phyloP scores from a whole-genome alignment of 2,888 invertebrate genomes.

The Drosophila prolongata region DNA sequence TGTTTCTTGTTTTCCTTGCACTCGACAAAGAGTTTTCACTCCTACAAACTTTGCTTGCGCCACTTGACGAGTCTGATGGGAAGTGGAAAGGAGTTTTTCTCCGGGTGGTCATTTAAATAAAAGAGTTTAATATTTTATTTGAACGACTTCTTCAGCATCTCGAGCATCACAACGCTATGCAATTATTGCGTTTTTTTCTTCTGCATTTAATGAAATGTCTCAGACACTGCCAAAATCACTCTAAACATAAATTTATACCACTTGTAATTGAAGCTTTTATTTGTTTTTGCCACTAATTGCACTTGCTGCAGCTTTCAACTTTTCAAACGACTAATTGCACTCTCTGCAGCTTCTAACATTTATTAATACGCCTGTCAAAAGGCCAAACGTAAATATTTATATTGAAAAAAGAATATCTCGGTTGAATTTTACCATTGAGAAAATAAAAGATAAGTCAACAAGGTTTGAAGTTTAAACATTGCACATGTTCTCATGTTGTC shows the following conservation, averaged over 20 bases:
- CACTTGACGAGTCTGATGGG: constrained; percentile 36
- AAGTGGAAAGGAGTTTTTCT: background rate
- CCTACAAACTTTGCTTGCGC: constrained; percentile 51
- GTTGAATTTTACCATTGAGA: background rate
- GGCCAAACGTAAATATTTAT: background rate
- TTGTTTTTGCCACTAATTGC: constrained; percentile 33
- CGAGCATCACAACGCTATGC: background rate
- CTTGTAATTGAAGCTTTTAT: constrained; percentile 11
- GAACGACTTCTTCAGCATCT: constrained; percentile 9
- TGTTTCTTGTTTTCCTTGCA: constrained; percentile 70
- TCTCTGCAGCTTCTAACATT: background rate
- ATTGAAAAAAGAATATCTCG: background rate
- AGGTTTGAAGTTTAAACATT: background rate
- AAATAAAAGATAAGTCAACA: background rate
- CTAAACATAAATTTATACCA: background rate
- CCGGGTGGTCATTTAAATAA: constrained; percentile 59
- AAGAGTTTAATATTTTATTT: constrained; percentile 70
- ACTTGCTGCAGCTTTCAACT: background rate
- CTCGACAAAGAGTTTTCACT: constrained; percentile 67
- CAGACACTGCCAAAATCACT: background rate
- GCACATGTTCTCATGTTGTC: constrained; percentile 12
- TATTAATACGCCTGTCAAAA: background rate
- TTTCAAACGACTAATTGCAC: constrained; percentile 25
- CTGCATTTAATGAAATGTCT: constrained; percentile 13
- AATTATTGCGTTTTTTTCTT: constrained; percentile 15